phyloP scores from a whole-genome alignment of 2,113 vertebrate genomes.

The Oncorhynchus keta region DNA sequence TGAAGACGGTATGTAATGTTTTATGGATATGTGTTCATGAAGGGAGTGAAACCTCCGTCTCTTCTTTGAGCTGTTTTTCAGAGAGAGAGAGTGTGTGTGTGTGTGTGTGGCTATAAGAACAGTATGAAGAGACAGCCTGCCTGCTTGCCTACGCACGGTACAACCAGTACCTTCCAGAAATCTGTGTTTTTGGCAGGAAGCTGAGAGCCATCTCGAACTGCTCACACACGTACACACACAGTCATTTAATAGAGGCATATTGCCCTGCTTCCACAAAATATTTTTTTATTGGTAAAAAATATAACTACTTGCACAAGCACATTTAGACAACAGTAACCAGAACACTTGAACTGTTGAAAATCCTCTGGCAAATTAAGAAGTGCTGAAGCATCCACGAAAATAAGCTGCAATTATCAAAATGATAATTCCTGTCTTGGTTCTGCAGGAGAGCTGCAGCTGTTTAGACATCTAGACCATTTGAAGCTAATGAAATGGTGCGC shows the following conservation, averaged over 20 bases:
- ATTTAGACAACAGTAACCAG: constrained; percentile 74
- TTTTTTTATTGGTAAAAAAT: constrained; percentile 84
- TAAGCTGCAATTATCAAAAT: constrained; percentile 74
- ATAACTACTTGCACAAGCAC: constrained; percentile 83
- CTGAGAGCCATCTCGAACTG: constrained; percentile 17
- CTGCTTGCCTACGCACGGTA: constrained; percentile 32
- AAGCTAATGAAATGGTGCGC: constrained; percentile 61
- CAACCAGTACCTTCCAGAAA: constrained; percentile 47
- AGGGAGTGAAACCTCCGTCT: too few relatives aligned
- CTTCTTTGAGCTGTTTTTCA: neutral
- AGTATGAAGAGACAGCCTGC: constrained; percentile 26
- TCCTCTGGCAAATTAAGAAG: constrained; percentile 75
- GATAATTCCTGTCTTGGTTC: constrained; percentile 56
- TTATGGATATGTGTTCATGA: constrained; percentile 33
- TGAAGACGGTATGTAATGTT: constrained; percentile 28
- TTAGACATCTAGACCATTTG: constrained; percentile 58
- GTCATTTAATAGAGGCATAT: constrained; percentile 21
- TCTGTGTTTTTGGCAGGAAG: constrained; percentile 51
- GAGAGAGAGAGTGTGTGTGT: neutral
- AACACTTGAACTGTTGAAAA: constrained; percentile 71
- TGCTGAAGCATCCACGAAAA: constrained; percentile 78
- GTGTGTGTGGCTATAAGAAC: neutral
- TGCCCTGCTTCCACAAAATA: constrained; percentile 76
- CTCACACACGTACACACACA: constrained; percentile 11
- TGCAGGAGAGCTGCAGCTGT: constrained; percentile 57